Percentiles rank a stretch among this genome's conserved stretches.
Evolutionary conservation across 2,888 invertebrate genomes (phyloP).

Genomic region (Cephus nigrinus): DNA sequence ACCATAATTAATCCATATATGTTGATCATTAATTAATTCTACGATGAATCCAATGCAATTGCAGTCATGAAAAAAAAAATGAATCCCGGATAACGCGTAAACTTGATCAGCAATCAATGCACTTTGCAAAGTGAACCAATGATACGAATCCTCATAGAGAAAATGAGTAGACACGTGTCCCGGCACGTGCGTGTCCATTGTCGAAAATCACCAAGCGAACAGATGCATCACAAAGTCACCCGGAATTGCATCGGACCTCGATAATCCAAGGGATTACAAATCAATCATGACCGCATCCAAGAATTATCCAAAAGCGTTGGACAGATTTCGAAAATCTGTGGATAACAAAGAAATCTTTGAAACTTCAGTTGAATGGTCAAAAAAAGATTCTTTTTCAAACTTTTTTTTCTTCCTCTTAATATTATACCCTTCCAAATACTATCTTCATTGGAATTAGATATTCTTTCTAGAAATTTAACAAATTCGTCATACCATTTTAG

Average conservation of each 20-base stretch:
- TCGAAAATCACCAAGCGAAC: slow-evolving; percentile 42
- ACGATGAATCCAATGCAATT: no score
- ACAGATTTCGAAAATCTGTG: slow-evolving; percentile 47
- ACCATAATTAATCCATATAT: no score
- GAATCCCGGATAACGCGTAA: not conserved
- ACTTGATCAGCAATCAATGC: not conserved
- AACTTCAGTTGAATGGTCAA: not conserved
- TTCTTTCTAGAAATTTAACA: not conserved
- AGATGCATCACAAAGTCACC: slow-evolving; percentile 58
- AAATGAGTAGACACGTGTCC: slow-evolving; percentile 53
- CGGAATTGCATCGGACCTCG: slow-evolving; percentile 34
- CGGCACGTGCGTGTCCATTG: slow-evolving; percentile 59
- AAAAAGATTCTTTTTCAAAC: not conserved
- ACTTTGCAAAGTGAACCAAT: not conserved
- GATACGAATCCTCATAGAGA: slow-evolving; percentile 1
- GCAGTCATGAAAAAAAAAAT: not conserved
- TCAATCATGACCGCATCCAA: slow-evolving; percentile 39
- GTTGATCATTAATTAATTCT: no score
- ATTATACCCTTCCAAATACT: not conserved
- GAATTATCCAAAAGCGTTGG: not conserved
- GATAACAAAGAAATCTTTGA: slow-evolving; percentile 1
- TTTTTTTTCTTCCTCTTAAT: not conserved
- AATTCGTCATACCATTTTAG: slow-evolving; percentile 48
- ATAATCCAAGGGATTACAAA: slow-evolving; percentile 58
- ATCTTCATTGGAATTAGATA: not conserved